Percentiles rank a stretch among this genome's conserved stretches.
These are phyloP conservation scores for Campoletis raptor DNA, from an alignment of 2,888 invertebrate genomes.

Conservation along the genomic window DNA sequence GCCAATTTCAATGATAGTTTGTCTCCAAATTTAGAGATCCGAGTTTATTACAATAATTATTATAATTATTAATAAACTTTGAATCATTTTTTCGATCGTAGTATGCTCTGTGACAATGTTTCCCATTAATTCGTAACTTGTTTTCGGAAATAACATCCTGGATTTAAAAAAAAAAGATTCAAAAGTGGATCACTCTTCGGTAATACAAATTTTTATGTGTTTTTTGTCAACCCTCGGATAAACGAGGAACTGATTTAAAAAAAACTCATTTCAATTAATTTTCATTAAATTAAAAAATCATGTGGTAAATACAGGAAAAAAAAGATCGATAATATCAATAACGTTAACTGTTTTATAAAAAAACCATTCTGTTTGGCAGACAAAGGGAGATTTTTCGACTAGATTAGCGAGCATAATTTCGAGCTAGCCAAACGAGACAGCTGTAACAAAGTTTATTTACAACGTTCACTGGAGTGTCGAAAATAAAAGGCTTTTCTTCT, in stretches of 20 bases:
- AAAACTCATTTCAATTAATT: conserved; percentile 22
- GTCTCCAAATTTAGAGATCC: background rate
- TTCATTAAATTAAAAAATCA: conserved; percentile 43
- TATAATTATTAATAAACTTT: background rate
- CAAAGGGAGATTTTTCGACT: conserved; percentile 74
- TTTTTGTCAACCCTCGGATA: background rate
- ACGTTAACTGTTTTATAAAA: conserved; percentile 56
- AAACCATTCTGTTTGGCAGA: conserved; percentile 62
- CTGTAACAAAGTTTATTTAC: conserved; percentile 70
- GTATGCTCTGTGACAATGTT: background rate
- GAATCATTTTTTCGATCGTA: background rate
- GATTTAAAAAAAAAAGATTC: background rate
- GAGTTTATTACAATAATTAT: background rate
- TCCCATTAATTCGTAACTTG: background rate
- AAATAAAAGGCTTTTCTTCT: conserved; percentile 66
- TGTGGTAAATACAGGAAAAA: conserved; percentile 24
- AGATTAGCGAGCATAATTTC: conserved; percentile 80
- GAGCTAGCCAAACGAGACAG: conserved; percentile 70
- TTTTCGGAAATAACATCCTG: background rate
- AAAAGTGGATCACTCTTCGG: background rate
- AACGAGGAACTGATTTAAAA: background rate
- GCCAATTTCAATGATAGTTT: background rate
- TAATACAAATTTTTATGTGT: background rate
- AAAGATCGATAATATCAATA: conserved; percentile 1
- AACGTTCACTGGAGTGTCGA: conserved; percentile 57